These are phyloP conservation scores for Lagorchestes hirsutus DNA, from an alignment of 2,797 vertebrate species.

Conservation along the genomic window DNA sequence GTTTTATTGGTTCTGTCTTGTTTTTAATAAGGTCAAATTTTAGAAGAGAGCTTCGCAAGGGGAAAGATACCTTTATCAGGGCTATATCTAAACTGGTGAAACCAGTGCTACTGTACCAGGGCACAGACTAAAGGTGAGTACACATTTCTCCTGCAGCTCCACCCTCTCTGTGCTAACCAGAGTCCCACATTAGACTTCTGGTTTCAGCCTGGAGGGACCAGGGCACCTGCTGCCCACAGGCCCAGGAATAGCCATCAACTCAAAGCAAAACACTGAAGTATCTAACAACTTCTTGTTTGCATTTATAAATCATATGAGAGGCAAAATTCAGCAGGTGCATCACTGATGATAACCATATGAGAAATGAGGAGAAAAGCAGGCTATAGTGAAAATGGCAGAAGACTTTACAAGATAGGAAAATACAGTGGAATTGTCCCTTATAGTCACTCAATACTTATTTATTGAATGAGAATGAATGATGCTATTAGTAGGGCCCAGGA, in stretches of 20 bases:
- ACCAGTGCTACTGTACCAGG: background rate
- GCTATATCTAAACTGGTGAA: background rate
- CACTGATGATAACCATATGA: background rate
- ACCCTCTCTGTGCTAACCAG: background rate
- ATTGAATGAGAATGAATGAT: background rate
- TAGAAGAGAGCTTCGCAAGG: background rate
- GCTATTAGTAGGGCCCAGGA: background rate
- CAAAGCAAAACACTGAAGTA: background rate
- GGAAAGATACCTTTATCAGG: background rate
- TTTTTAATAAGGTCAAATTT: background rate
- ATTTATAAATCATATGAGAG: background rate
- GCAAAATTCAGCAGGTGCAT: background rate
- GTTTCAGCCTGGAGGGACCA: background rate
- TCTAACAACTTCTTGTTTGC: background rate
- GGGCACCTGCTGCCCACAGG: background rate
- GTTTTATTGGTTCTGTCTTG: background rate
- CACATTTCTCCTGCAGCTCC: background rate
- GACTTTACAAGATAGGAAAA: background rate
- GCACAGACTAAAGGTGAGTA: background rate
- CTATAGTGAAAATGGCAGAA: background rate
- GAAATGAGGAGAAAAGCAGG: background rate
- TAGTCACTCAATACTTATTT: background rate
- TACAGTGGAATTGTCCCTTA: background rate
- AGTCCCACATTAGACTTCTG: background rate
- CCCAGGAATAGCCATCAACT: background rate